A percentile compares a stretch with the other conserved stretches of the same genome.
phyloP scores from a whole-genome alignment of 2,888 invertebrate species.

The Xylota segnis region DNA sequence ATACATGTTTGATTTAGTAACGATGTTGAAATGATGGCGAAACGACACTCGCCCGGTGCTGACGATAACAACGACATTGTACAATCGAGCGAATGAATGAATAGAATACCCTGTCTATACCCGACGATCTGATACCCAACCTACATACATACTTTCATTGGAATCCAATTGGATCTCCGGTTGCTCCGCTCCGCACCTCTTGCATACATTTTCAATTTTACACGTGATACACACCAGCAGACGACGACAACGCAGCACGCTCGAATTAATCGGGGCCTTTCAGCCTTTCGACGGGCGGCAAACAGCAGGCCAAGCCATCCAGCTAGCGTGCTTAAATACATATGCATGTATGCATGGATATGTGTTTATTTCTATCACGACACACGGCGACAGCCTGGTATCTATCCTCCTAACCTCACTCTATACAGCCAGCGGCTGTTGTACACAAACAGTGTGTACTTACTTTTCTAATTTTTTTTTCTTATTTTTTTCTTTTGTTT shows the following conservation, averaged over 20 bases:
- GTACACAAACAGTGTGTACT: constrained; percentile 25
- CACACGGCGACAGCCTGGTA: constrained; percentile 27
- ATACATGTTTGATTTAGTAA: constrained; percentile 37
- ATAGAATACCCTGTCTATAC: constrained; percentile 10
- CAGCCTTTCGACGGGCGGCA: constrained; percentile 57
- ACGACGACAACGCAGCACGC: constrained; percentile 52
- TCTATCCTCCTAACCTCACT: constrained; percentile 37
- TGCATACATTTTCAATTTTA: constrained; percentile 27
- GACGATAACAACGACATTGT: neutral
- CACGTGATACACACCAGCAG: constrained; percentile 58
- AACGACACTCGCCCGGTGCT: neutral
- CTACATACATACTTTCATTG: constrained; percentile 56
- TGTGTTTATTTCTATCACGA: constrained; percentile 26
- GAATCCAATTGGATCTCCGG: constrained; percentile 27
- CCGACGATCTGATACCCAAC: neutral
- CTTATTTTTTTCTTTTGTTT: constrained; percentile 32
- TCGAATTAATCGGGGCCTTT: constrained; percentile 75
- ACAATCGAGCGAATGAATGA: neutral
- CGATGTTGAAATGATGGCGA: neutral
- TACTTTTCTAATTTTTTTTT: constrained; percentile 12
- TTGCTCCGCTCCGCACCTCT: constrained; percentile 1
- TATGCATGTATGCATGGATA: too few relatives aligned
- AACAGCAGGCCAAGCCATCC: constrained; percentile 55
- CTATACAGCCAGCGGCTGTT: constrained; percentile 6
- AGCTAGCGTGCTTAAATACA: constrained; percentile 29